Evolutionary conservation across 2,797 vertebrate species (phyloP).

Genomic region (Halcyon chelicuti): DNA sequence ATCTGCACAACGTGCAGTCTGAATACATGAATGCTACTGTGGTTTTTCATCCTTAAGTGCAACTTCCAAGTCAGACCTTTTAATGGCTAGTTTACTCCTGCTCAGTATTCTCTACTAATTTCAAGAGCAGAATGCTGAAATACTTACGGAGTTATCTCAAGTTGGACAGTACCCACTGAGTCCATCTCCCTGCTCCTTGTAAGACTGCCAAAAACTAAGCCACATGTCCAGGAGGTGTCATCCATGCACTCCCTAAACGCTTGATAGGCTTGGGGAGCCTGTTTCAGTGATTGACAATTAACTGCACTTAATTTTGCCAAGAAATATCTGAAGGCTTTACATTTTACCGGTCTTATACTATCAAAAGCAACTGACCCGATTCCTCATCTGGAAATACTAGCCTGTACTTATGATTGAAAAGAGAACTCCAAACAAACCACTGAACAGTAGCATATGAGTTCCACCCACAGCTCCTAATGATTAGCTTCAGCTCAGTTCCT

Average conservation of each 20-base stretch:
- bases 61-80: background rate
- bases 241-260: rapidly evolving
- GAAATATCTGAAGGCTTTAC: background rate
- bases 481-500: background rate
- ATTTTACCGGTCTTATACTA: background rate
- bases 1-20: background rate
- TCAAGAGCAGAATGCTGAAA: background rate
- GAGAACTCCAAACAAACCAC: background rate
- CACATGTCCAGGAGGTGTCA: rapidly evolving
- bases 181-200: background rate
- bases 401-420: background rate
- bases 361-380: rapidly evolving
- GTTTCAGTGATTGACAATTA: background rate
- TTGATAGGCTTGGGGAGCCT: background rate
- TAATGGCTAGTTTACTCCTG: background rate
- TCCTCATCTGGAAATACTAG: background rate
- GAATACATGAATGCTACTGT: background rate
- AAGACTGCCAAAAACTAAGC: background rate
- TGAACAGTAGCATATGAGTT: background rate
- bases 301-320: background rate
- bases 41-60: background rate
- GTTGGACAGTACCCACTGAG: background rate
- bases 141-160: background rate
- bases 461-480: background rate
- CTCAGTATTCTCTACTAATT: background rate